Conservation (phyloP, 2,888 invertebrate genomes). For the Hartigia nigra region DNA sequence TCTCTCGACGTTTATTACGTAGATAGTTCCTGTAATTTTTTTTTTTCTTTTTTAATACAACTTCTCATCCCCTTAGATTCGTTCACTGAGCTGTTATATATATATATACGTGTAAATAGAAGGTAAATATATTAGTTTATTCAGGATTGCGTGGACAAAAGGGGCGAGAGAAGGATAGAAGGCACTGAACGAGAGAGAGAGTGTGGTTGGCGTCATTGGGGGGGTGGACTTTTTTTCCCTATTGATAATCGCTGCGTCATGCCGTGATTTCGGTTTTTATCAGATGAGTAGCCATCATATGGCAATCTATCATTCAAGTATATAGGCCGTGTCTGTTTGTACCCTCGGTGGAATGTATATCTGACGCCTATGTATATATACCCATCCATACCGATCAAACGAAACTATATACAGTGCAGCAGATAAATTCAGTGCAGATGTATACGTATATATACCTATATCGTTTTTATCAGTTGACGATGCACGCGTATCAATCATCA, state of each 20-base stretch:
- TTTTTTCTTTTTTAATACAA: not conserved
- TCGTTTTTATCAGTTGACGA: constrained; percentile 14
- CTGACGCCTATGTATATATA: not conserved
- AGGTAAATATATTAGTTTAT: not conserved
- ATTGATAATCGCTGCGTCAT: constrained; percentile 9
- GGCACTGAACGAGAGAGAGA: not conserved
- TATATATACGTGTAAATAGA: no score
- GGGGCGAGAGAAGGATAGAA: not conserved
- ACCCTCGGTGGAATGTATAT: not conserved
- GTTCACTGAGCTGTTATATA: not conserved
- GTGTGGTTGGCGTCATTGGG: not conserved
- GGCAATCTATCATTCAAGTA: constrained; percentile 19
- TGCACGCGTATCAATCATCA: constrained; percentile 18
- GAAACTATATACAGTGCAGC: not conserved
- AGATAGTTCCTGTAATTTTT: not conserved
- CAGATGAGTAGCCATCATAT: constrained; percentile 11
- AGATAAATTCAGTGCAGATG: not conserved
- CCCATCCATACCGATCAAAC: not conserved
- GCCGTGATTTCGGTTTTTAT: constrained; percentile 5
- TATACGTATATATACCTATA: not conserved
- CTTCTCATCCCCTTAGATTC: not conserved
- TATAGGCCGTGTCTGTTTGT: constrained; percentile 2
- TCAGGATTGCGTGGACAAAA: not conserved
- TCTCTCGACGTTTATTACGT: not conserved
- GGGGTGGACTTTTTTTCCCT: not conserved